A percentile compares a stretch with the other conserved stretches of the same genome.
phyloP scores from a whole-genome alignment of 2,888 invertebrate species.

The Mycalesis mineus region DNA sequence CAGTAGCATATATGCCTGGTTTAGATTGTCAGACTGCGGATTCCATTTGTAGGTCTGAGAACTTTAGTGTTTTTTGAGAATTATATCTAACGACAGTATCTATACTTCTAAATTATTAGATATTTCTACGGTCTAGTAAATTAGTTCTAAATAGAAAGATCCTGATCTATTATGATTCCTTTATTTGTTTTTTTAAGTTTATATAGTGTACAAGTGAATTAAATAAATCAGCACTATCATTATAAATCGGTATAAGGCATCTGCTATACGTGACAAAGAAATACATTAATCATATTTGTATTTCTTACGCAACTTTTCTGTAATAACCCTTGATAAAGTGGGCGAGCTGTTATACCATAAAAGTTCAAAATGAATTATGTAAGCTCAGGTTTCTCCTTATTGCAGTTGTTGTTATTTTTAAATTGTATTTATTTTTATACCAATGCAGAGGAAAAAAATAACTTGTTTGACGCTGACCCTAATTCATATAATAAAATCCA shows the following conservation, averaged over 20 bases:
- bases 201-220: too few species aligned
- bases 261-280: not conserved
- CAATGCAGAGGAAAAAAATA: not conserved
- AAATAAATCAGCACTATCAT: too few species aligned
- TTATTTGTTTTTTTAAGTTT: too few species aligned
- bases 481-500: not conserved
- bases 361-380: constrained; percentile 6
- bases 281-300: not conserved
- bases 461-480: not conserved
- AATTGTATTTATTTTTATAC: constrained; percentile 1
- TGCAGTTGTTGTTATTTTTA: constrained; percentile 3
- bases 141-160: too few species aligned
- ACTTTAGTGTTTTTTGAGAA: constrained; percentile 17
- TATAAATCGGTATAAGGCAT: too few species aligned
- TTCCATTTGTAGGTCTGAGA: constrained; percentile 18
- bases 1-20: constrained; percentile 28
- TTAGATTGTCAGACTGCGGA: constrained; percentile 25
- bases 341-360: constrained; percentile 1
- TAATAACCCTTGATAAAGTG: constrained; percentile 3
- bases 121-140: too few species aligned
- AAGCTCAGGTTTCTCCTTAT: constrained; percentile 6
- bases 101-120: too few species aligned
- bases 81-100: not conserved
- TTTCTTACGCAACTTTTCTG: not conserved
- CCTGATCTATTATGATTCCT: too few species aligned